Conservation (phyloP, 1,140 invertebrate genomes). For the Hermetia illucens region DNA sequence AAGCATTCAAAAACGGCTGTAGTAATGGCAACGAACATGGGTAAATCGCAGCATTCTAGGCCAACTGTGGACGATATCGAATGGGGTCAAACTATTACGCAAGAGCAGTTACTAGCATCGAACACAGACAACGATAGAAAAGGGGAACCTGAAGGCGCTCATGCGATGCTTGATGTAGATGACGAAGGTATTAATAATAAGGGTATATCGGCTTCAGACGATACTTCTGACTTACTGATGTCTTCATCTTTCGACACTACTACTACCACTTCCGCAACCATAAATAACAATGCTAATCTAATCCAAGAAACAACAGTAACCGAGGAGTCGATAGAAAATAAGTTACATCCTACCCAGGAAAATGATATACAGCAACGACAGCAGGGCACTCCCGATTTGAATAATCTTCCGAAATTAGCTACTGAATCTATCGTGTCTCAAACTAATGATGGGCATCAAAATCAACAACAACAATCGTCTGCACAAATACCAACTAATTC, state of each 20-base stretch:
- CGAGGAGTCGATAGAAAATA: too few relatives aligned
- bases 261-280: too few relatives aligned
- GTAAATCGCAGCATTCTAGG: conserved; percentile 5
- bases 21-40: conserved; percentile 20
- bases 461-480: conserved; percentile 11
- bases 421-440: too few relatives aligned
- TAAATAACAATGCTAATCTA: too few relatives aligned
- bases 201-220: background rate
- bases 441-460: too few relatives aligned
- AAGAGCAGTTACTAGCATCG: conserved; percentile 20
- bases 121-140: conserved; percentile 27
- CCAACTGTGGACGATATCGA: conserved; percentile 10
- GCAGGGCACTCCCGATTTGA: background rate
- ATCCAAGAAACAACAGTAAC: too few relatives aligned
- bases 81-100: conserved; percentile 30
- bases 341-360: background rate
- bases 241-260: too few relatives aligned
- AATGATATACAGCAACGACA: background rate
- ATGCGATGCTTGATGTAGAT: background rate
- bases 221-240: too few relatives aligned
- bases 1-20: conserved; percentile 32
- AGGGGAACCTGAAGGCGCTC: conserved; percentile 10
- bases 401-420: conserved; percentile 7
- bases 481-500: conserved; percentile 11
- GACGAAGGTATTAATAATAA: background rate